These are phyloP conservation scores for Siniperca knerii DNA, from an alignment of 2,113 vertebrate genomes.

Conservation along the genomic window DNA sequence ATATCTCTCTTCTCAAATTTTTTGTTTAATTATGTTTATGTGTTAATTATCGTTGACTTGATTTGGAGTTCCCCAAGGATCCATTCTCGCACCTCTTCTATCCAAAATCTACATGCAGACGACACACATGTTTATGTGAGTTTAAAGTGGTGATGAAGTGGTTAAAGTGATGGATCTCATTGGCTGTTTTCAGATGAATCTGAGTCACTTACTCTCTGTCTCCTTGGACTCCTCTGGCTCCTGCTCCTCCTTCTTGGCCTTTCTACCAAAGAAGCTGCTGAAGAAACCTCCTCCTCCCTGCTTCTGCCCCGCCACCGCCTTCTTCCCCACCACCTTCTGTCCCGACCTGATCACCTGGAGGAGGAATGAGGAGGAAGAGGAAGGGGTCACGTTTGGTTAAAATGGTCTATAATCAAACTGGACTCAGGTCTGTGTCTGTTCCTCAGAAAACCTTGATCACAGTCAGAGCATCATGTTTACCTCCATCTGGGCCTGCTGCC, in stretches of 20 bases:
- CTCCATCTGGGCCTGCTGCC: conserved; percentile 96
- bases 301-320: conserved; percentile 83
- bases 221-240: conserved; percentile 85
- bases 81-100: too few species aligned
- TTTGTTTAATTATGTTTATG: too few species aligned
- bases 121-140: too few species aligned
- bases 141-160: neutral
- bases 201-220: conserved; percentile 84
- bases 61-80: too few species aligned
- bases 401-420: neutral
- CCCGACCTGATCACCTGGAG: conserved; percentile 92
- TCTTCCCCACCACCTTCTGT: conserved; percentile 91
- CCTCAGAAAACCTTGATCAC: neutral
- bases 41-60: too few species aligned
- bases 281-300: conserved; percentile 93
- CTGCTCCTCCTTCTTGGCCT: conserved; percentile 88
- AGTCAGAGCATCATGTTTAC: conserved; percentile 64
- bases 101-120: too few species aligned
- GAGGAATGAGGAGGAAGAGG: neutral
- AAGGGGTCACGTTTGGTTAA: neutral
- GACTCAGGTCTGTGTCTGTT: neutral
- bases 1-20: too few species aligned
- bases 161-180: neutral
- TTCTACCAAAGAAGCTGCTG: conserved; percentile 90
- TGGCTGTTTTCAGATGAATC: neutral